phyloP scores from a whole-genome alignment of 2,113 vertebrate genomes.

The Calyptommatus sinebrachiatus region DNA sequence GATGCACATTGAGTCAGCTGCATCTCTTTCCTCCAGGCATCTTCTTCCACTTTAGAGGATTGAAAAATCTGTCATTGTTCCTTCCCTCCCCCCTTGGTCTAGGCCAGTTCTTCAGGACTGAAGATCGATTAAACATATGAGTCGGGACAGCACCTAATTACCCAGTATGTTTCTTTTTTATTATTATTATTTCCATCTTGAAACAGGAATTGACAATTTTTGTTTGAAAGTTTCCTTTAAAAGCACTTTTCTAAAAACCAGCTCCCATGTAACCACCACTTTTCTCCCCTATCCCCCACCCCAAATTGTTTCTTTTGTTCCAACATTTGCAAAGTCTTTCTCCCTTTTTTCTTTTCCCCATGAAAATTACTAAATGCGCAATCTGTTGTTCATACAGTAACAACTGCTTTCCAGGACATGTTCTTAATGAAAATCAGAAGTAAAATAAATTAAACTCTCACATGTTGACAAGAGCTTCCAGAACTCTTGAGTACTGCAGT shows the following conservation, averaged over 20 bases:
- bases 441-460: slow-evolving; percentile 18
- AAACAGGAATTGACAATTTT: not conserved
- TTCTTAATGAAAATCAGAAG: slow-evolving; percentile 26
- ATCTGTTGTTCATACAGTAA: slow-evolving; percentile 7
- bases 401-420: slow-evolving; percentile 14
- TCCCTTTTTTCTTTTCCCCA: not conserved
- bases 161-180: not conserved
- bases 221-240: slow-evolving; percentile 3
- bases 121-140: no score
- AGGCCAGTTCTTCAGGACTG: no score
- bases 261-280: slow-evolving; percentile 3
- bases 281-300: not conserved
- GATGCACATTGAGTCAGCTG: no score
- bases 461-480: slow-evolving; percentile 1
- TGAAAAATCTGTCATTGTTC: no score
- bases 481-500: not conserved
- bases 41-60: no score
- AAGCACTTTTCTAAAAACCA: not conserved
- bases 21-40: no score
- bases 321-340: not conserved
- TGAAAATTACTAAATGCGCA: slow-evolving; percentile 9
- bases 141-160: not conserved
- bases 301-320: slow-evolving; percentile 1
- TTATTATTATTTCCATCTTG: not conserved
- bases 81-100: no score